Conservation (phyloP, 2,113 vertebrate genomes). For the Climacteris rufus region DNA sequence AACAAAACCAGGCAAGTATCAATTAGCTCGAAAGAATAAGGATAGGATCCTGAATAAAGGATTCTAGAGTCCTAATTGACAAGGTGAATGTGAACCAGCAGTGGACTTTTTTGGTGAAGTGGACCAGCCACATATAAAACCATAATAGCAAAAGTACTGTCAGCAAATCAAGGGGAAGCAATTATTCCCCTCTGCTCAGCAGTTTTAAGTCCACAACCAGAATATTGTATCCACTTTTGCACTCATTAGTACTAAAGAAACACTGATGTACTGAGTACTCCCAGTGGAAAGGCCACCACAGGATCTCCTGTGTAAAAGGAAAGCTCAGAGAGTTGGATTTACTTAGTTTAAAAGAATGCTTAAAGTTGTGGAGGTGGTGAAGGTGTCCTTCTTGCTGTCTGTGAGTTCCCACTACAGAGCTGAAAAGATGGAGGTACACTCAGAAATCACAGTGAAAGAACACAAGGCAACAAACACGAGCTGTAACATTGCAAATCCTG, state of each 20-base stretch:
- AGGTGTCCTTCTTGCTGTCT: neutral
- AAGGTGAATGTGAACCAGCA: neutral
- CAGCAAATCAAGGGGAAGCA: neutral
- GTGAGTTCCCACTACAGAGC: neutral
- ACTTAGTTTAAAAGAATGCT: neutral
- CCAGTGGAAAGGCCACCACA: neutral
- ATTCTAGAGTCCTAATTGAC: neutral
- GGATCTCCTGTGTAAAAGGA: neutral
- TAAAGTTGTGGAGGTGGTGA: neutral
- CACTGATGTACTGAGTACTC: neutral
- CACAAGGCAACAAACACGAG: neutral
- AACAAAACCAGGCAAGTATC: neutral
- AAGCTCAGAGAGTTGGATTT: neutral
- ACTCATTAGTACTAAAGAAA: neutral
- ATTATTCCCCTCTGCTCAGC: neutral
- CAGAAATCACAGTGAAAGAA: neutral
- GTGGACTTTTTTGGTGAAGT: neutral
- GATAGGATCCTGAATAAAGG: neutral
- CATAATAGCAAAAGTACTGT: fast-evolving
- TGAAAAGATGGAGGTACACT: neutral
- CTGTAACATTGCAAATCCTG: neutral
- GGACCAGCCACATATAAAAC: neutral
- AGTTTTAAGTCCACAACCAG: neutral
- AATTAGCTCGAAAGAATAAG: neutral
- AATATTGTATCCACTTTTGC: neutral